Base-by-base conservation (phyloP, 1,140 invertebrate species). In the Octopus bimaculoides region DNA sequence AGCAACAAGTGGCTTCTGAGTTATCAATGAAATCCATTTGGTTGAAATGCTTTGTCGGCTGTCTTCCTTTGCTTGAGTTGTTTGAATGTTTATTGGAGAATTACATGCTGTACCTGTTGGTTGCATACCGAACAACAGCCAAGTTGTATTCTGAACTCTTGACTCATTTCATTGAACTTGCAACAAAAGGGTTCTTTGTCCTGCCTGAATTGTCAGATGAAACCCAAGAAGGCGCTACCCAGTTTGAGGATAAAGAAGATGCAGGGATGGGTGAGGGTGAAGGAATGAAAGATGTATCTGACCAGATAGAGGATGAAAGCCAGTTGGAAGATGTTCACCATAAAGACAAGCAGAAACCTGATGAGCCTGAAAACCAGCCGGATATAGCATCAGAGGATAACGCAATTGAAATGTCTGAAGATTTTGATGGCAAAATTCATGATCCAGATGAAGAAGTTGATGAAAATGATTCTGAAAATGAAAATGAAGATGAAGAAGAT, bases 371-470 rank as follows among this genome's bases (percentile, higher is more conserved):
- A 52, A 85, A 91, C 78, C 85, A 92, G 77, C 87, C 88, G 53
- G 90, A 91, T 71, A 85, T 91, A 10, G 77, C 84, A 12, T 95
- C 97, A 86, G 96, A 98, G 90, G 96, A 99, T 78, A 95, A 98
- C 80, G 97, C 96, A 20, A 94, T 98, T 75, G 95, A 98, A 85
- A 97, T 98, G 95, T 94, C 94, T 14, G 95, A 98, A 81, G 94
- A 98, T 89, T 97, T 98, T 90, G 96, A 96, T 77, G 94, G 94
- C 6, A 94, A 96, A 86, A 89, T 94, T 75, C 94, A 97, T 88
- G 96, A 98, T 90, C 88, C 95, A 26, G 95, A 97, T 56, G 81
- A 79, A 66, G 77, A 77, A 55, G 17, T 56, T 55, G 77, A 41
- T 54, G 54, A 77, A 56, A 55, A 55, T 61, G n/a, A 52, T 54